Percentiles rank a stretch among this genome's conserved stretches.
These are phyloP conservation scores for Callimorpha dominula DNA, from an alignment of 2,888 invertebrate species.

Conservation along the genomic window DNA sequence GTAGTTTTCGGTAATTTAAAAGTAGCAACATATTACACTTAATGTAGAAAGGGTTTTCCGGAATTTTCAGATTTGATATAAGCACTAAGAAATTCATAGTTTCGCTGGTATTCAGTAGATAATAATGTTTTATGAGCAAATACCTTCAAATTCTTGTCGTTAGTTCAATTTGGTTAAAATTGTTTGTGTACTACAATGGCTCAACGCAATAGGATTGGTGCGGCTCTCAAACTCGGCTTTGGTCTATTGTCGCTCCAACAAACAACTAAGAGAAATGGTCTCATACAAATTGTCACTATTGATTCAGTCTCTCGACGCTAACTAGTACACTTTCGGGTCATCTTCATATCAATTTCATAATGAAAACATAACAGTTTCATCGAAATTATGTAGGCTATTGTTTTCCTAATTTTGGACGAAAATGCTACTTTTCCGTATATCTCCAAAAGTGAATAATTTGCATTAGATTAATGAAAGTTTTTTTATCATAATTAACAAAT, in stretches of 20 bases:
- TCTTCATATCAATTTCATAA: background rate
- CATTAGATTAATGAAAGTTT: background rate
- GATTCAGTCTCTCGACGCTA: constrained; percentile 5
- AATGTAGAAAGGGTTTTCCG: background rate
- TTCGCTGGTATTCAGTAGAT: background rate
- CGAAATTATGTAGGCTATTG: background rate
- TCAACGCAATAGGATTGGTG: constrained; percentile 26
- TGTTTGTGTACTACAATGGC: constrained; percentile 24
- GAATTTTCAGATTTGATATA: background rate
- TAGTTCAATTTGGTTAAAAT: constrained; percentile 30
- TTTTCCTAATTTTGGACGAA: background rate
- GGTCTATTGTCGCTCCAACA: constrained; percentile 26
- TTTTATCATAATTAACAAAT: background rate
- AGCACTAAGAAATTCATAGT: background rate
- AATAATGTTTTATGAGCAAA: constrained; percentile 21
- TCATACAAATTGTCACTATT: constrained; percentile 25
- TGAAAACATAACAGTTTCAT: background rate
- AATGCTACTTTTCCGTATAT: background rate
- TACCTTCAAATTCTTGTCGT: constrained; percentile 17
- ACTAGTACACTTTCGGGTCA: background rate
- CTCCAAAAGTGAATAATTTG: background rate
- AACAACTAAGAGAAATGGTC: constrained; percentile 41
- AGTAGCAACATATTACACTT: background rate
- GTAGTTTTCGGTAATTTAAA: no score
- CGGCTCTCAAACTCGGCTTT: constrained; percentile 11